A percentile compares a stretch with the other conserved stretches of the same genome.
Evolutionary conservation across 2,888 invertebrate species (phyloP).

Genomic region (Vanessa cardui): DNA sequence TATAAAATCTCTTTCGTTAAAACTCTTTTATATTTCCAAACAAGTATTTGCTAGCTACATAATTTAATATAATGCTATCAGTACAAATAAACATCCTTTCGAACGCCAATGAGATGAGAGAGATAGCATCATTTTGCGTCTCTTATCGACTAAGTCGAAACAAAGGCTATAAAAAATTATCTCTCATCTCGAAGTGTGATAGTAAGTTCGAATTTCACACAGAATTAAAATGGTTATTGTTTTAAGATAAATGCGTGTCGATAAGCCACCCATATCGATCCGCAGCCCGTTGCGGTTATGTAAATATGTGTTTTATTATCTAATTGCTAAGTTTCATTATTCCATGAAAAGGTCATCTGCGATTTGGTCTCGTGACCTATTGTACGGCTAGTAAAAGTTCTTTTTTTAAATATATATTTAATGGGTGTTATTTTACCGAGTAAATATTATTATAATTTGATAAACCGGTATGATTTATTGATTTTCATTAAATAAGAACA

Average conservation of each 20-base stretch:
- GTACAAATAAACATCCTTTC: constrained; percentile 1
- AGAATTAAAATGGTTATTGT: constrained; percentile 55
- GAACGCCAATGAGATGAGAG: constrained; percentile 9
- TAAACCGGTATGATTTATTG: background rate
- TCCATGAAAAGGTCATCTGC: constrained; percentile 45
- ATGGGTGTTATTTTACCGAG: too few relatives aligned
- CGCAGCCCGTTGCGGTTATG: constrained; percentile 42
- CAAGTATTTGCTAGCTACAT: too few relatives aligned
- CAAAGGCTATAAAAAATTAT: constrained; percentile 49
- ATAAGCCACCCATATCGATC: constrained; percentile 43
- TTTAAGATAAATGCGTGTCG: constrained; percentile 50
- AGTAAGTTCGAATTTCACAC: constrained; percentile 50
- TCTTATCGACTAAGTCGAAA: constrained; percentile 41
- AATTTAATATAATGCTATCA: too few relatives aligned
- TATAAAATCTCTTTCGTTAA: too few relatives aligned
- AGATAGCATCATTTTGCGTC: constrained; percentile 15
- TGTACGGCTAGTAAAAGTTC: constrained; percentile 18
- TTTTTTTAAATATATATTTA: background rate
- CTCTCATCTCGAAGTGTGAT: constrained; percentile 47
- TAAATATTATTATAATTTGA: background rate
- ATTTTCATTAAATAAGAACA: background rate
- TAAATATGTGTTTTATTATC: constrained; percentile 56
- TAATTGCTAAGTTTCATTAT: constrained; percentile 49
- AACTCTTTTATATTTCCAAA: too few relatives aligned
- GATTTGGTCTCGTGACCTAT: constrained; percentile 31